Evolutionary conservation across 2,797 vertebrate genomes (phyloP).

Genomic region (Danio tinwini): DNA sequence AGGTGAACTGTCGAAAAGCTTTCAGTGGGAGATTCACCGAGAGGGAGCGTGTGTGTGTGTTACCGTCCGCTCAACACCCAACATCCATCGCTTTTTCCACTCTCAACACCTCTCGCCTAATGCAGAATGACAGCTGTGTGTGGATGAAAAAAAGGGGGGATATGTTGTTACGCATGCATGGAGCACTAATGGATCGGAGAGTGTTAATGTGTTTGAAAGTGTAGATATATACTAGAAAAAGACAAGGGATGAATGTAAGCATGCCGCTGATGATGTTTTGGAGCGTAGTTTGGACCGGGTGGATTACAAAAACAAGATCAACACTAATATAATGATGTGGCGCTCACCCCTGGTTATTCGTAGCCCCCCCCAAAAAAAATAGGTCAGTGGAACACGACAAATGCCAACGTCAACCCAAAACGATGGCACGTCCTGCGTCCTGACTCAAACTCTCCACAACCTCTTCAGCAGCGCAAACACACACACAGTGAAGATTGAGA

Average conservation of each 20-base stretch:
- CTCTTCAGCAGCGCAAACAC: neutral
- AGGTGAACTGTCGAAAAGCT: conserved; percentile 49
- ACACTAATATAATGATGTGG: conserved; percentile 72
- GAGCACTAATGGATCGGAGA: conserved; percentile 3
- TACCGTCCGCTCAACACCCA: conserved; percentile 53
- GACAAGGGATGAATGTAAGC: conserved; percentile 49
- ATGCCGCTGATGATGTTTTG: conserved; percentile 47
- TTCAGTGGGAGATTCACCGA: conserved; percentile 49
- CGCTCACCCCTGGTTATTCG: conserved; percentile 71
- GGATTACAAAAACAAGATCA: conserved; percentile 76
- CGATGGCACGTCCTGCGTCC: conserved; percentile 5
- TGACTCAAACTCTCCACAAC: conserved; percentile 21
- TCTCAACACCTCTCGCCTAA: conserved; percentile 63
- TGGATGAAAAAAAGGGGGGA: conserved; percentile 38
- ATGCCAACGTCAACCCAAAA: conserved; percentile 51
- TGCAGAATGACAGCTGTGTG: conserved; percentile 69
- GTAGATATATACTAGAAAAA: neutral
- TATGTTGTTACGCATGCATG: conserved; percentile 48
- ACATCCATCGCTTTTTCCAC: conserved; percentile 62
- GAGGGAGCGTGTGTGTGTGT: conserved; percentile 23
- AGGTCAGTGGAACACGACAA: conserved; percentile 82
- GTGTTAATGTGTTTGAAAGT: conserved; percentile 12
- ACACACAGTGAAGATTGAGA: neutral
- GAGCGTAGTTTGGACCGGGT: conserved; percentile 57
- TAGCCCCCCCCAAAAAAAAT: conserved; percentile 71